These are phyloP conservation scores for Erpetoichthys calabaricus DNA, from an alignment of 2,797 vertebrate genomes.

Conservation along the genomic window DNA sequence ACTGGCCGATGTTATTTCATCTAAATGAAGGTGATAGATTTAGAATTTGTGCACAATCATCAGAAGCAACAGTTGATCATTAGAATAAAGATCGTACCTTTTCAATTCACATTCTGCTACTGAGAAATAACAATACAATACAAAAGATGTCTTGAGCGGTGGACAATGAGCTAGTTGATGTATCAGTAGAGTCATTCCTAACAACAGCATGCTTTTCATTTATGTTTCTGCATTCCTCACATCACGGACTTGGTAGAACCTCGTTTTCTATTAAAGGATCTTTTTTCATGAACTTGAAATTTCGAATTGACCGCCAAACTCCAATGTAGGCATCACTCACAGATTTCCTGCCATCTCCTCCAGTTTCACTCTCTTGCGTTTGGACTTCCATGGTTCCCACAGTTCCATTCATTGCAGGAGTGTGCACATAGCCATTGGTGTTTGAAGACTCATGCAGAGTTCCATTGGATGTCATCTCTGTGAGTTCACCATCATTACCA, in stretches of 20 bases:
- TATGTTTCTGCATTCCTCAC: background rate
- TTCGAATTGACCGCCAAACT: slow-evolving; percentile 77
- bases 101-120: no score
- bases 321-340: slow-evolving; percentile 66
- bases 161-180: no score
- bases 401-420: slow-evolving; percentile 27
- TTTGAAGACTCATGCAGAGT: slow-evolving; percentile 20
- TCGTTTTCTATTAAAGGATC: slow-evolving; percentile 81
- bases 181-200: no score
- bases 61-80: no score
- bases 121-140: no score
- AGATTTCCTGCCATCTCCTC: slow-evolving; percentile 30
- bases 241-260: slow-evolving; percentile 77
- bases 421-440: slow-evolving; percentile 18
- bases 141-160: no score
- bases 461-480: slow-evolving; percentile 29
- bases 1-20: no score
- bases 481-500: slow-evolving; percentile 29
- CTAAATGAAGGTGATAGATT: no score
- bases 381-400: slow-evolving; percentile 31
- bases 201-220: no score
- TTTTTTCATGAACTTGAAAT: slow-evolving; percentile 71
- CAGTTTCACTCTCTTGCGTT: slow-evolving; percentile 25
- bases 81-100: no score
- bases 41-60: no score